Evolutionary conservation across 2,113 vertebrate species (phyloP).

Genomic region (Macquaria ambigua): DNA sequence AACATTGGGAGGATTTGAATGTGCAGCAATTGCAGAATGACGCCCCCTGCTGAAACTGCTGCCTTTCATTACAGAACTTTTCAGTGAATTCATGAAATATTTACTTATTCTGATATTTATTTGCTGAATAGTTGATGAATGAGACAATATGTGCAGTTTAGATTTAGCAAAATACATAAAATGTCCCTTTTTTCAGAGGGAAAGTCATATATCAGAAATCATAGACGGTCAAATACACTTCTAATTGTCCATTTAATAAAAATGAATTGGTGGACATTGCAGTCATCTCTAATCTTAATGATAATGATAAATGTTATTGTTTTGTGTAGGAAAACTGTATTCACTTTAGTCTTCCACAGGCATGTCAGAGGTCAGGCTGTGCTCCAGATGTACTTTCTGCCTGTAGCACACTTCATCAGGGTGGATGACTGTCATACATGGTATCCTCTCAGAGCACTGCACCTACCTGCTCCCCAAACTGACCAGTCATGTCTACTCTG

Average conservation of each 20-base stretch:
- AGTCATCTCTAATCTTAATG: not conserved
- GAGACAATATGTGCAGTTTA: not conserved
- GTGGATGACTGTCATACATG: not conserved
- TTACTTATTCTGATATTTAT: not conserved
- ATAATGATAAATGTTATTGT: not conserved
- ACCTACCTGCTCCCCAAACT: not conserved
- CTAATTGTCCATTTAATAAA: not conserved
- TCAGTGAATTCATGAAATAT: not conserved
- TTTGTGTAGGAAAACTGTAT: not conserved
- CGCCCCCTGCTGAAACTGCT: conserved; percentile 60
- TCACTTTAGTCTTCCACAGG: not conserved
- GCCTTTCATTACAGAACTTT: not conserved
- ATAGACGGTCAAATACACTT: not conserved
- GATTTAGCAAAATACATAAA: not conserved
- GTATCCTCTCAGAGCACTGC: not conserved
- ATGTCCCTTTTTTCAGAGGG: not conserved
- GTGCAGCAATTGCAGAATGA: conserved; percentile 52
- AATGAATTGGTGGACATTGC: not conserved
- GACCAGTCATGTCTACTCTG: not conserved
- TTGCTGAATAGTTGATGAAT: not conserved
- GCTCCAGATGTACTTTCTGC: conserved; percentile 1
- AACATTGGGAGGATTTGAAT: not conserved
- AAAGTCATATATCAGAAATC: not conserved
- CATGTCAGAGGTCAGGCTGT: conserved; percentile 2
- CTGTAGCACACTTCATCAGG: not conserved